Conservation (phyloP, 2,113 vertebrate species). For the Passerina amoena region DNA sequence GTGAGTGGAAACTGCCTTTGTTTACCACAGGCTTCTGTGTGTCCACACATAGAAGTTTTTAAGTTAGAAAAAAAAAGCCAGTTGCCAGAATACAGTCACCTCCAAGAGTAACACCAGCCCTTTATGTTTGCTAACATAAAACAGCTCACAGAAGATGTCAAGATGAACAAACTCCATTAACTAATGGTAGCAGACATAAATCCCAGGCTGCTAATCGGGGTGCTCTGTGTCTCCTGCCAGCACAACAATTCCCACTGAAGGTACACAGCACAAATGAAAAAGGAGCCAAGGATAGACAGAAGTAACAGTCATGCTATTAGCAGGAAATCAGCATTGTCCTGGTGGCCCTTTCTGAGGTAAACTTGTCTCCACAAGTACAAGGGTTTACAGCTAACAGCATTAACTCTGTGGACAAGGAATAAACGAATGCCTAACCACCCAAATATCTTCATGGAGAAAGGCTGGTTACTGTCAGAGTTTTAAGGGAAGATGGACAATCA, state of each 20-base stretch:
- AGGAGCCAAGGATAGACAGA: not conserved
- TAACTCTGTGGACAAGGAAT: not conserved
- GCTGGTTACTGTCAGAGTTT: not conserved
- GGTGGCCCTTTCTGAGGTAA: not conserved
- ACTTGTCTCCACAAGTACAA: not conserved
- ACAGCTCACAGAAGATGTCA: not conserved
- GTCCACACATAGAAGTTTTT: not conserved
- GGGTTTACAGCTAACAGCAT: not conserved
- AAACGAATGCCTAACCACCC: not conserved
- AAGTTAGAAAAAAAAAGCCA: not conserved
- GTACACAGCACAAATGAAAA: not conserved
- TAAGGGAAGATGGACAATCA: not conserved
- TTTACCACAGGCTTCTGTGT: not conserved
- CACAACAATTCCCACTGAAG: not conserved
- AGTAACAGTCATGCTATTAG: accelerated
- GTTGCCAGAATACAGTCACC: not conserved
- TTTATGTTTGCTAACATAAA: not conserved
- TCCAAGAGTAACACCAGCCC: not conserved
- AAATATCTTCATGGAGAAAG: not conserved
- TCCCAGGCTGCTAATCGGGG: not conserved
- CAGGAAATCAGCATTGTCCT: not conserved
- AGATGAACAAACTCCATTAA: not conserved
- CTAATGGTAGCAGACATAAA: not conserved
- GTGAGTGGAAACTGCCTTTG: not conserved
- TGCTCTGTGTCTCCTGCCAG: not conserved